A percentile compares a stretch with the other conserved stretches of the same genome.
These are phyloP conservation scores for Gallinago jamesoni DNA, from an alignment of 2,113 vertebrate genomes.

Conservation along the genomic window DNA sequence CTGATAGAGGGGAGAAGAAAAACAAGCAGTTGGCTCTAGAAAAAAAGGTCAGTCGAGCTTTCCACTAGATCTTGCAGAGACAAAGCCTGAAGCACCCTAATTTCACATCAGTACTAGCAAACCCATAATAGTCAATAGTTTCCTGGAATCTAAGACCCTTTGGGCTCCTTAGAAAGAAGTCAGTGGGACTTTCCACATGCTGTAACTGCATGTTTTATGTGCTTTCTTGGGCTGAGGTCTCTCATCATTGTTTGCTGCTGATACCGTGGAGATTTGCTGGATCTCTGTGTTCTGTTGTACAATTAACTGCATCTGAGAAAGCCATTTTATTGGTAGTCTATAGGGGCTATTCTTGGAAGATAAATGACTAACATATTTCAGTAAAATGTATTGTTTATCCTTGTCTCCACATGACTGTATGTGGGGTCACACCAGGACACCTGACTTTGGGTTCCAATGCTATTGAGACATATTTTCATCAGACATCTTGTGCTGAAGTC, in stretches of 20 bases:
- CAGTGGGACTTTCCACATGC: constrained; percentile 10
- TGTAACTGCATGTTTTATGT: background rate
- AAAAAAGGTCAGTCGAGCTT: background rate
- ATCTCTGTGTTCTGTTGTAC: background rate
- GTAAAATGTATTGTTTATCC: background rate
- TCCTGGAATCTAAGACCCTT: background rate
- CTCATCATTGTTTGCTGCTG: constrained; percentile 11
- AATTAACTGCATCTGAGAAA: background rate
- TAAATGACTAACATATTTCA: background rate
- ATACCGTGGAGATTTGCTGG: constrained; percentile 20
- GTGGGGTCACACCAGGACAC: background rate
- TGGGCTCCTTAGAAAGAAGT: background rate
- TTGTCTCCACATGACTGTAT: background rate
- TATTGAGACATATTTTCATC: background rate
- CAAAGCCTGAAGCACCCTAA: background rate
- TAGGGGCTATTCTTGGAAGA: background rate
- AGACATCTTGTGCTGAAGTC: background rate
- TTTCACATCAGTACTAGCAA: background rate
- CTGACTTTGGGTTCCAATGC: background rate
- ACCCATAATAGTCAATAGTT: background rate
- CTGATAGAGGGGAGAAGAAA: background rate
- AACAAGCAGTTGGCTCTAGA: background rate
- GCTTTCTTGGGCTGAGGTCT: background rate
- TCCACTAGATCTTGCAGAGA: background rate
- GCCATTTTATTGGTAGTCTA: background rate